Evolutionary conservation across 2,113 vertebrate genomes (phyloP).

Genomic region (Plotosus lineatus): DNA sequence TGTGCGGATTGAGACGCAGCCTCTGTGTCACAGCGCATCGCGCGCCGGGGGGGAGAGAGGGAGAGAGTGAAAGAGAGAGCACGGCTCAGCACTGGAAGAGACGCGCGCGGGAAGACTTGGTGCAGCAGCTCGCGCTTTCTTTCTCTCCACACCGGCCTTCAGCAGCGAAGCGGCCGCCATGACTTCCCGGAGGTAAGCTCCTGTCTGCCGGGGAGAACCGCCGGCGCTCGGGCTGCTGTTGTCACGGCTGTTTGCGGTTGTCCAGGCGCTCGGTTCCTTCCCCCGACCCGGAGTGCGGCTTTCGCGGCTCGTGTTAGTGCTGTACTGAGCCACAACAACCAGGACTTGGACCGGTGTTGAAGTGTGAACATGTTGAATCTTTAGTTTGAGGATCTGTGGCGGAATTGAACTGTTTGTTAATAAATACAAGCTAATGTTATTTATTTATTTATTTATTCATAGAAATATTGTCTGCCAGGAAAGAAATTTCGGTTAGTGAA

Average conservation of each 20-base stretch:
- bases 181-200: conserved; percentile 28
- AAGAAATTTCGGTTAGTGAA: not conserved
- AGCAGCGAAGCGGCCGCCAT: conserved; percentile 14
- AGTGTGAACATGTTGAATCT: not conserved
- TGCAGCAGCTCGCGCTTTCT: conserved; percentile 24
- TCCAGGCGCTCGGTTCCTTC: not conserved
- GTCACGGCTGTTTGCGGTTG: not conserved
- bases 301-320: not conserved
- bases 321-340: not conserved
- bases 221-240: not conserved
- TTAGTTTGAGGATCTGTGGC: not conserved
- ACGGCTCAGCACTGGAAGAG: not conserved
- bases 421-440: not conserved
- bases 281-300: not conserved
- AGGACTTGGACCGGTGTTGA: not conserved
- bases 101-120: conserved; percentile 22
- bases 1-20: conserved; percentile 27
- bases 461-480: not conserved
- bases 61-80: too few species aligned
- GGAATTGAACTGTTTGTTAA: not conserved
- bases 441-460: not conserved
- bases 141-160: conserved; percentile 6
- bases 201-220: not conserved
- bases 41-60: conserved; percentile 22
- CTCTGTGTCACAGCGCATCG: conserved; percentile 17